Evolutionary conservation across 2,888 invertebrate genomes (phyloP).

Genomic region (Megalurothrips usitatus): DNA sequence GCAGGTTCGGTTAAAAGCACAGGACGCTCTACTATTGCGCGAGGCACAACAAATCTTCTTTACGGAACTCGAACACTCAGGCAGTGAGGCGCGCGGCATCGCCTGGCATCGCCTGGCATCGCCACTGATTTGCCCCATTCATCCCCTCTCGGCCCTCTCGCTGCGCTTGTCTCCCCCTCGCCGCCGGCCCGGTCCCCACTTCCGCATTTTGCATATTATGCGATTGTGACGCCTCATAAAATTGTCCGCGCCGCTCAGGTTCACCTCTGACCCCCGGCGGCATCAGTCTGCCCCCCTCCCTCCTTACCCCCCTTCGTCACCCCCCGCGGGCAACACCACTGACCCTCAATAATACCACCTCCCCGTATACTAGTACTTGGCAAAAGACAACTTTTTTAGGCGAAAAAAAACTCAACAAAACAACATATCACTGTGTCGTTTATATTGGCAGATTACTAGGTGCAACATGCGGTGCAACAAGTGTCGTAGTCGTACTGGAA

Average conservation of each 20-base stretch:
- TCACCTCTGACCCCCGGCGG: constrained; percentile 8
- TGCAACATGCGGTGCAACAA: too few species aligned
- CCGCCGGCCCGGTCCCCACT: background rate
- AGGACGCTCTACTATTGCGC: too few species aligned
- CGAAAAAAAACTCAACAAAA: background rate
- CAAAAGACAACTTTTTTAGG: background rate
- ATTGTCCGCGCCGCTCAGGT: constrained; percentile 23
- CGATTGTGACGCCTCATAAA: constrained; percentile 24
- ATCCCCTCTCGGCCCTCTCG: background rate
- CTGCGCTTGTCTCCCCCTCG: background rate
- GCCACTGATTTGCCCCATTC: background rate
- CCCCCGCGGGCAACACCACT: background rate
- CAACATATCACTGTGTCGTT: background rate
- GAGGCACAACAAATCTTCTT: too few species aligned
- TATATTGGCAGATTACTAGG: too few species aligned
- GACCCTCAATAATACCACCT: background rate
- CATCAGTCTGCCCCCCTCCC: background rate
- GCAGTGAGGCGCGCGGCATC: too few species aligned
- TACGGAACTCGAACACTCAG: too few species aligned
- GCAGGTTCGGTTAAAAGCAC: too few species aligned
- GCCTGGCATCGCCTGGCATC: too few species aligned
- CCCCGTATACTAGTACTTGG: background rate
- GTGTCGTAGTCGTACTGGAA: too few species aligned
- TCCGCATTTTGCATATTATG: constrained; percentile 25
- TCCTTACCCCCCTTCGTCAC: background rate